Evolutionary conservation across 2,888 invertebrate genomes (phyloP), one percentile per base, ranked within the genome.

Genomic region (Campopleginae sp.): DNA sequence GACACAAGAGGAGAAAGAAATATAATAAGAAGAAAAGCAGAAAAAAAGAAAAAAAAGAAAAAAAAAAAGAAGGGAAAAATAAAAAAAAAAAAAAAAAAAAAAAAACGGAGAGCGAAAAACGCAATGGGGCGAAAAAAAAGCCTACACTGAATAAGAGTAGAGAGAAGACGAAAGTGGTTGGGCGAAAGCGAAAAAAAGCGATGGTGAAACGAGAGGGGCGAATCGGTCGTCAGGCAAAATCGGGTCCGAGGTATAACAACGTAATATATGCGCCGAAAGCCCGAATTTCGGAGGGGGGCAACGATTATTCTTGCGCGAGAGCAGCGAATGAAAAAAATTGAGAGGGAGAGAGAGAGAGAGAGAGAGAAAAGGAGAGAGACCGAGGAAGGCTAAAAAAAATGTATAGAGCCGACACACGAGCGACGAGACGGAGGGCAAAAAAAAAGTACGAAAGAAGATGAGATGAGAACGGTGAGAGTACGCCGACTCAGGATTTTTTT

Each of bases 291-390:
- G 61, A 51, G 33, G 70, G 58, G 68, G 78, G 44, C 70, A 58
- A 72, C 79, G 71, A 80, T 72, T 75, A 83, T 83, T 79, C 82
- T 80, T 80, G 68, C 83, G 80, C 27, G 66, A 65, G 46, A 78
- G 63, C 38, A 78, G 48, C 58, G 27, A 46, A 78, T 84, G 84
- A 85, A 48, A 82, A 68, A 86, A 88, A 83, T 87, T 88, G 88
- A 88, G 87, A 63, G 19, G 58, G 31, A 27, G 5, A 65, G 38
- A 38, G 38, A 7, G 38, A 31, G 31, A 31, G 54, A 48, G 23
- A 46, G 80, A 85, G 84, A 85, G 54, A 82, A 65, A 86, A 88
- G 82, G 87, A 88, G 88, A 88, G 87, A 63, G 27, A 70, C 19
- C 23, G 4, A 65, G 31, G 4, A 31, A 31, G 31, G 31, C 2